Evolutionary conservation across 2,113 vertebrate genomes (phyloP).

Genomic region (Condylura cristata): DNA sequence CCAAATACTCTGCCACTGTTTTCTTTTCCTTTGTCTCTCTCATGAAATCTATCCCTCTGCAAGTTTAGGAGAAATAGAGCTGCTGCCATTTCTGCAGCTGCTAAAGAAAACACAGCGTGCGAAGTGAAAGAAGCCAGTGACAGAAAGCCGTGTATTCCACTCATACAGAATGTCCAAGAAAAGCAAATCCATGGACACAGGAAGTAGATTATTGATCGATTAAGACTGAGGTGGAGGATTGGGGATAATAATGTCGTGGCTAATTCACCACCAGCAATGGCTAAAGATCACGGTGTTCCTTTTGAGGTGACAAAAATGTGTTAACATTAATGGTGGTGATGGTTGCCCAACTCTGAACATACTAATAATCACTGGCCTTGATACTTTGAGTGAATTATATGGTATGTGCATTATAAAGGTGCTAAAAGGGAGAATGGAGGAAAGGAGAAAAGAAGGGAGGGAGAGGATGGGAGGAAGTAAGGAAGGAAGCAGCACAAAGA

Average conservation of each 20-base stretch:
- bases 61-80: not conserved
- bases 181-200: not conserved
- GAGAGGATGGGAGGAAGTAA: not conserved
- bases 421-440: not conserved
- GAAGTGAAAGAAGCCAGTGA: not conserved
- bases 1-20: not conserved
- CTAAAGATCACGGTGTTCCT: not conserved
- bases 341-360: not conserved
- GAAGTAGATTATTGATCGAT: not conserved
- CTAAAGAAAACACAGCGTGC: not conserved
- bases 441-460: rapidly evolving
- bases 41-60: not conserved
- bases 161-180: not conserved
- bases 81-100: not conserved
- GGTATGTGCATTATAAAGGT: not conserved
- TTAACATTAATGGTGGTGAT: not conserved
- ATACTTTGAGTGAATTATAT: not conserved
- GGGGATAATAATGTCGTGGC: no score
- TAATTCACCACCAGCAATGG: no score
- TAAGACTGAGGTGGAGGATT: not conserved
- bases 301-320: not conserved
- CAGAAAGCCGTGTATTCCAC: not conserved
- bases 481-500: not conserved
- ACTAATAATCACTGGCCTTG: not conserved
- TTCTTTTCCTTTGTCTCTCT: not conserved